Base-by-base conservation (phyloP, 2,113 vertebrate species). In the Pedetes capensis region DNA sequence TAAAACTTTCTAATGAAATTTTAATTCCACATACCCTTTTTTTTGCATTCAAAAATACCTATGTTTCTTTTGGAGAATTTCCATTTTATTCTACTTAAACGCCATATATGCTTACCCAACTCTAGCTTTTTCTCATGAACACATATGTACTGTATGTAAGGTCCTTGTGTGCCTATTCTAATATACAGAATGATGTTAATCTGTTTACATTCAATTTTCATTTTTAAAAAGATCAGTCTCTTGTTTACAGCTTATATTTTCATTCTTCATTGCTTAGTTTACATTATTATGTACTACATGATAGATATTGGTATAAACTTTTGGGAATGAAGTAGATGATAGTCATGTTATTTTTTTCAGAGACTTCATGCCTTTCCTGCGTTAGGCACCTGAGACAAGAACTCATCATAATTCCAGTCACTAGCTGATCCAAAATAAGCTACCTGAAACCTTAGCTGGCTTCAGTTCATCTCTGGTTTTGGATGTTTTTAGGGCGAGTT, bases 341-440 rank as follows among this genome's bases (percentile, higher is more conserved):
- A 20, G 10, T 20, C 29, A 32, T 20, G 5, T 29, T 64, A 22
- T n/a, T 81, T 53, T 78, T 8, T 32, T 75, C 16, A 71, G 20
- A 44, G 3, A 32, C 25, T 1, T 44, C 3, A 1, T 4, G 23
- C 0, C 44, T 61, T 20, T 22, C n/a, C 16, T 90, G 7, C 25
- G 7, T 49, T 20, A 47, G 55, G 37, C 17, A 71, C 12, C 55
- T 61, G 3, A 0, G 1, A 0, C 5, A 49, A 89, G 25, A 34
- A 2, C 3, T 37, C 18, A 74, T 42, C 6, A 42, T 13, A 69
- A 13, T 23, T 92, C 32, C 71, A 13, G 13, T 34, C 18, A 34
- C 18, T 12, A 47, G 25, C 29, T 27, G 3, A n/a, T 42, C 37
- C 7, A n/a, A 49, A 12, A 4, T 57, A 6, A 17, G 39, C 34